Conservation (phyloP, 2,888 invertebrate genomes). For the Euzetes globulus region DNA sequence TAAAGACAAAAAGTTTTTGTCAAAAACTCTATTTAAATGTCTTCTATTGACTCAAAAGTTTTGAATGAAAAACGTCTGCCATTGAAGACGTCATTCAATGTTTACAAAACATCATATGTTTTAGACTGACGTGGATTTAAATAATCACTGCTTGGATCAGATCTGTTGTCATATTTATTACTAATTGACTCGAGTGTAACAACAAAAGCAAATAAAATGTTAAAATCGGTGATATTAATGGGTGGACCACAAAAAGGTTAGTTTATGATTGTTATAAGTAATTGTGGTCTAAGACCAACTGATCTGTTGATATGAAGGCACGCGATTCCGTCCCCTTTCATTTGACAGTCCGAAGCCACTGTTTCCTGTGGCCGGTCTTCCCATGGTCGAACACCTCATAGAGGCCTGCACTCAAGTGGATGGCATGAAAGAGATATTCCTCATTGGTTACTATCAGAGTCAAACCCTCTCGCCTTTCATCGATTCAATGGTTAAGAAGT, state of each 20-base stretch:
- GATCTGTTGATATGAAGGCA: conserved; percentile 58
- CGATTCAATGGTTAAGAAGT: conserved; percentile 70
- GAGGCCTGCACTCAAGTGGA: conserved; percentile 65
- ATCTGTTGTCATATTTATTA: background rate
- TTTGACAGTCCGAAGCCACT: conserved; percentile 95
- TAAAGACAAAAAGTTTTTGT: no score
- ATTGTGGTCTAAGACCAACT: background rate
- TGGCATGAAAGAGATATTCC: conserved; percentile 72
- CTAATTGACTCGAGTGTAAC: background rate
- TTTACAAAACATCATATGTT: no score
- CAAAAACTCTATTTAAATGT: no score
- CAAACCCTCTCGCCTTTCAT: conserved; percentile 77
- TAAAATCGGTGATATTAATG: conserved; percentile 51
- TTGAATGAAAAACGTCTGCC: no score
- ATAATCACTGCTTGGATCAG: no score
- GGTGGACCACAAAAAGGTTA: conserved; percentile 54
- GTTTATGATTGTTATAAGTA: no score
- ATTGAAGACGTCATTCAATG: no score
- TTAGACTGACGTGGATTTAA: no score
- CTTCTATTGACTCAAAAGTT: no score
- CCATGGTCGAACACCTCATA: conserved; percentile 93
- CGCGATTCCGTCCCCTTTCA: conserved; percentile 90
- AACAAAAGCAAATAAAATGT: background rate
- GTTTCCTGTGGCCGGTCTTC: conserved; percentile 92
- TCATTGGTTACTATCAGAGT: conserved; percentile 85